phyloP scores from a whole-genome alignment of 2,888 invertebrate genomes.

The Coleophora flavipennella region DNA sequence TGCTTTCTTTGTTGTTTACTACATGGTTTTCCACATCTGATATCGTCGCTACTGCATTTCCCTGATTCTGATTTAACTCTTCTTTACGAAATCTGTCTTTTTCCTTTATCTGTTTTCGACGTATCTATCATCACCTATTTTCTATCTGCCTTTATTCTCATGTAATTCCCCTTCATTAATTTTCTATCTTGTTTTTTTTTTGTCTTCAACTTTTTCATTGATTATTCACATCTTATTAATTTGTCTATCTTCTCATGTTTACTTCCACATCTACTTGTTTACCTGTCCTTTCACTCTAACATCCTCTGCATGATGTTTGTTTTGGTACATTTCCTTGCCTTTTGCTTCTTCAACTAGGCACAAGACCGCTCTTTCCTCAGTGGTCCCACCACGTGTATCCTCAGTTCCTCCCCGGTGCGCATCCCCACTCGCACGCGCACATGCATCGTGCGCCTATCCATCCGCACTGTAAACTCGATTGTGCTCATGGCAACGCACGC shows the following conservation, averaged over 20 bases:
- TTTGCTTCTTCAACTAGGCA: conserved; percentile 50
- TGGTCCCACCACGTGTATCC: conserved; percentile 97
- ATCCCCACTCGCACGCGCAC: conserved; percentile 76
- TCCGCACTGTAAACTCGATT: conserved; percentile 71
- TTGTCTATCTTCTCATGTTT: background rate
- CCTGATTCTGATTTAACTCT: background rate
- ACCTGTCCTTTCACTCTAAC: background rate
- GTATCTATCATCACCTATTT: no score
- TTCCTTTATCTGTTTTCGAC: no score
- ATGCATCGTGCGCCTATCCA: conserved; percentile 51
- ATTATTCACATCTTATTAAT: no score
- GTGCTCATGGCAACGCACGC: conserved; percentile 67
- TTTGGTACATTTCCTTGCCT: conserved; percentile 1
- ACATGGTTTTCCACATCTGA: background rate
- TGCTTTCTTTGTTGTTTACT: no score
- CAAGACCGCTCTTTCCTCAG: conserved; percentile 91
- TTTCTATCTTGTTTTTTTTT: no score
- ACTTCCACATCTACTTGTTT: background rate
- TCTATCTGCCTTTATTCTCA: no score
- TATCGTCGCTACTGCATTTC: background rate
- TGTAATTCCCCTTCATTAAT: no score
- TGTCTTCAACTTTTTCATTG: no score
- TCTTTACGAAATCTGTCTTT: background rate
- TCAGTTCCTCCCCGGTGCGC: conserved; percentile 93
- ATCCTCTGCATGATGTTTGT: no score